Percentiles rank a stretch among this genome's conserved stretches.
phyloP scores from a whole-genome alignment of 2,113 vertebrate species.

The Leptobrachium leishanense region DNA sequence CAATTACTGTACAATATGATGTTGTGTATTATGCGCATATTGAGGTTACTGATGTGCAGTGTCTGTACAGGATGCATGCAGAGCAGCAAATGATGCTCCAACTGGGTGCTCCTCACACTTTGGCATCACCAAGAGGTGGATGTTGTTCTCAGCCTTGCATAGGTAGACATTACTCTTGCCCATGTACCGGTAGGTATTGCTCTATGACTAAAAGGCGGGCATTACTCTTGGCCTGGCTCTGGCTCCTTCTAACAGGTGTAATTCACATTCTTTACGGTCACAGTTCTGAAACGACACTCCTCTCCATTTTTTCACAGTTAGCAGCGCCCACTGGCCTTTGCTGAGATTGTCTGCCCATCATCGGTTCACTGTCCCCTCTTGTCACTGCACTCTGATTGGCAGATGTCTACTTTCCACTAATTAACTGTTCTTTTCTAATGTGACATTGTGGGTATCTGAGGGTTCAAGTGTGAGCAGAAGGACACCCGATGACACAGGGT shows the following conservation, averaged over 20 bases:
- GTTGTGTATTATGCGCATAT: neutral
- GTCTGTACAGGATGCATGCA: too few relatives aligned
- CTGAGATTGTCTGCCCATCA: neutral
- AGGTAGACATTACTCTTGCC: neutral
- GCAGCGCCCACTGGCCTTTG: too few relatives aligned
- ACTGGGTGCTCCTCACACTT: too few relatives aligned
- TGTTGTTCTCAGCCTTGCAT: neutral
- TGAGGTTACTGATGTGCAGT: too few relatives aligned
- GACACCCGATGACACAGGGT: slow-evolving; percentile 7
- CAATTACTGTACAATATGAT: neutral
- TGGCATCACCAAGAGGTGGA: too few relatives aligned
- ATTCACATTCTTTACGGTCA: too few relatives aligned
- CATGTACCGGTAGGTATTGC: neutral
- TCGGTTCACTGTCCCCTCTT: neutral
- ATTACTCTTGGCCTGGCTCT: neutral
- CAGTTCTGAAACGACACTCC: too few relatives aligned
- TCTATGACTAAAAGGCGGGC: neutral
- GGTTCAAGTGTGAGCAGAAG: neutral
- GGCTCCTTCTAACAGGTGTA: neutral
- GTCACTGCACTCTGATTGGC: too few relatives aligned
- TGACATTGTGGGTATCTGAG: neutral
- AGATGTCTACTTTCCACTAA: neutral
- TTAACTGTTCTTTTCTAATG: slow-evolving; percentile 9
- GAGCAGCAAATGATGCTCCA: too few relatives aligned
- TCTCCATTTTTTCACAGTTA: too few relatives aligned